Evolutionary conservation across 2,888 invertebrate genomes (phyloP), one percentile per base, ranked within the genome.

Genomic region (Theretra japonica): DNA sequence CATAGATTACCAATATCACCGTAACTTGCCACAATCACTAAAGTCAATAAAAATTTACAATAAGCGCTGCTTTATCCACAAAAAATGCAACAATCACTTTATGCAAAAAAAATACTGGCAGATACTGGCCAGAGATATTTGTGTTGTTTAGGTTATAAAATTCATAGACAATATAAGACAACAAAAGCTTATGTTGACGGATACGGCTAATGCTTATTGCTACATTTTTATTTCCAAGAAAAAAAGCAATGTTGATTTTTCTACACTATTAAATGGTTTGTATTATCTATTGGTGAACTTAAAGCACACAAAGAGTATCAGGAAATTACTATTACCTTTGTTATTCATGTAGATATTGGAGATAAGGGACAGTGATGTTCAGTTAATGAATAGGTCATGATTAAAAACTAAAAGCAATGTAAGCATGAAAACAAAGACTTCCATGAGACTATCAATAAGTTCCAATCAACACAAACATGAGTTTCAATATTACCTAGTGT

Each of bases 401-500:
- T 33, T 41, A 65, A 41, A 65, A 65, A 53, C 17, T n/a, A n/a
- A 17, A 15, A 17, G 19, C 65, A 23, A 41, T 21, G 21, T 53
- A 53, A 53, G 17, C 65, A n/a, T 33, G 62, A 65, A 65, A 65
- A 48, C 65, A 65, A 65, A 69, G 50, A 4, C 21, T 25, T 56
- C n/a, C 19, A 53, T 17, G 4, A 11, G 53, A 21, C 56, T 11
- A 69, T 30, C 53, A 56, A 50, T 4, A 15, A 25, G 21, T 17
- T 69, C 28, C 56, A 56, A 33, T 7, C 56, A 56, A 48, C 30
- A 30, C 30, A 30, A 57, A 56, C 50, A 50, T n/a, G 53, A 33
- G 41, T 57, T 56, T 72, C 48, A 71, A 28, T 41, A 72, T 30
- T 50, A 48, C 56, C 48, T 59, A 68, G 58, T n/a, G 15, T 53